Evolutionary conservation across 2,113 vertebrate genomes (phyloP).

Genomic region (Catharus bicknelli): DNA sequence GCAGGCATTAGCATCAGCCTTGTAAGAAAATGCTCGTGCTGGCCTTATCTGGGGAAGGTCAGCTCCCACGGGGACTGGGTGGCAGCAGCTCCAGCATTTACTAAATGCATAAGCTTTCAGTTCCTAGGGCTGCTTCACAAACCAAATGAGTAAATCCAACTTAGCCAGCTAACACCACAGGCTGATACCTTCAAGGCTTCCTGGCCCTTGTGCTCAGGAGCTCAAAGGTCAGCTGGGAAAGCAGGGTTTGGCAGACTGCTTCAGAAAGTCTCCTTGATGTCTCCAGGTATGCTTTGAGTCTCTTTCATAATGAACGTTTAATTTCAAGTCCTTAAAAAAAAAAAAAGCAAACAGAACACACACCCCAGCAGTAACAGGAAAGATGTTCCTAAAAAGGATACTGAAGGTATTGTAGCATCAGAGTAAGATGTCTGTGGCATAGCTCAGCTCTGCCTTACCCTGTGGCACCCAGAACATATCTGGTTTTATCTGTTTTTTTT

Average conservation of each 20-base stretch:
- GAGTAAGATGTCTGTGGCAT: not conserved
- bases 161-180: not conserved
- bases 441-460: not conserved
- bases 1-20: not conserved
- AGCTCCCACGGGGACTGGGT: not conserved
- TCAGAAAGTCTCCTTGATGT: not conserved
- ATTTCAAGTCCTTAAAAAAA: not conserved
- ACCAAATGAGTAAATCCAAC: not conserved
- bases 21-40: not conserved
- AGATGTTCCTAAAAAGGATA: not conserved
- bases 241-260: not conserved
- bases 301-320: not conserved
- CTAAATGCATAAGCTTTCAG: not conserved
- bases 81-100: not conserved
- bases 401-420: not conserved
- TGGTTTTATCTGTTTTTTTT: conserved; percentile 32
- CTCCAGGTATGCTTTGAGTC: not conserved
- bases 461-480: not conserved
- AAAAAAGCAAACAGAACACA: not conserved
- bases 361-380: not conserved
- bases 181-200: not conserved
- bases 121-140: not conserved
- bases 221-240: not conserved
- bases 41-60: not conserved
- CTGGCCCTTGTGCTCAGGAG: not conserved